Evolutionary conservation across 2,888 invertebrate genomes (phyloP), one percentile per base, ranked within the genome.

Genomic region (Campaea margaritaria): DNA sequence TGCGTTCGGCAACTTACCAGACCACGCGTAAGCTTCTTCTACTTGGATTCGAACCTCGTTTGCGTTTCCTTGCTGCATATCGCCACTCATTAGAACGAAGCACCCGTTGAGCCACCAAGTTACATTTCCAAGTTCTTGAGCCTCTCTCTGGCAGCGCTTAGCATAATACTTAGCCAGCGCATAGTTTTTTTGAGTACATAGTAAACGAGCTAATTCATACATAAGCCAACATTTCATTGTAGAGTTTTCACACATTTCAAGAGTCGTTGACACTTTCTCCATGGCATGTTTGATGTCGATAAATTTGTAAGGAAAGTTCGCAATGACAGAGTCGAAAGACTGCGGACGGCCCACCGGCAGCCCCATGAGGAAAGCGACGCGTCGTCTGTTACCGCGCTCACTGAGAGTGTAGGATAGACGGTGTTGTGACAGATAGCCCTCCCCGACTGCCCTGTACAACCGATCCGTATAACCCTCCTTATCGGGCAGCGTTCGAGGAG

Each of bases 281-380:
- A 83, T 89, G 8, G 89, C 91, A 60, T 81, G 74, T 72, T 88
- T 85, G 44, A 86, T 82, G 64, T 91, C 89, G 44, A 87, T 81
- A 49, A 90, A 91, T 67, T 90, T 91, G 67, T 87, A 83, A 27
- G 91, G 91, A 76, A 89, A 91, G 62, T 78, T 88, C 9, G 89
- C 91, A 81, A 91, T 86, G 0, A 92, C 91, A n/a, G 92, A 92
- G 67, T 92, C 92, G 69, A 86, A 91, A 7, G 91, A 91, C 12
- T 74, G 82, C 0, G 91, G 88, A 1, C 92, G 84, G 0, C 89
- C 89, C 0, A 86, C 79, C 0, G 88, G 83, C 16, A 91, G 72
- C 1, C 92, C 91, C 89, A 92, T 90, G 3, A 92, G 81, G 72
- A 90, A 91, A 39, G 89, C 89, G 42, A 92, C 86, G 50, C 92